Evolutionary conservation across 2,797 vertebrate species (phyloP).

Genomic region (Peromyscus eremicus): DNA sequence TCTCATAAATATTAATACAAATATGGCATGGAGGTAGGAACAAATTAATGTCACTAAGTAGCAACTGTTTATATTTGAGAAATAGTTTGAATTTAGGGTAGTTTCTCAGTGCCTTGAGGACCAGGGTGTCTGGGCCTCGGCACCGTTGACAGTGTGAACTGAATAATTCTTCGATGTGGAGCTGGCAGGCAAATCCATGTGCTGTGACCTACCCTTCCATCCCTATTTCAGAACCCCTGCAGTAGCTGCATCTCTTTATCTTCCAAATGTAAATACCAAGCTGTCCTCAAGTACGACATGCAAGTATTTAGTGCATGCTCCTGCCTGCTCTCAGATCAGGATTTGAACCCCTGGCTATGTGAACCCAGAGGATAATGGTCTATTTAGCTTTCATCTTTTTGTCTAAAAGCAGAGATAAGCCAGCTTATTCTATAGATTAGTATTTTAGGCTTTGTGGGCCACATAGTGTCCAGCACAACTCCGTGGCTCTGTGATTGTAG

Average conservation of each 20-base stretch:
- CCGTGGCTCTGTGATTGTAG: not conserved
- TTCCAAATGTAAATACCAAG: not conserved
- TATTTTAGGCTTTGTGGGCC: not conserved
- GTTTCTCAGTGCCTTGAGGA: not conserved
- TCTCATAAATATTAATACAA: slow-evolving; percentile 77
- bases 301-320: not conserved
- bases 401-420: slow-evolving; percentile 38
- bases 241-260: not conserved
- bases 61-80: not conserved
- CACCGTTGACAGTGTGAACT: not conserved
- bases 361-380: slow-evolving; percentile 8
- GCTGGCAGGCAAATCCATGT: fast-evolving
- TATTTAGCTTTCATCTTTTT: slow-evolving; percentile 3
- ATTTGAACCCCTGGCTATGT: not conserved
- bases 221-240: not conserved
- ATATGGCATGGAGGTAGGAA: slow-evolving; percentile 37
- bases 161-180: not conserved
- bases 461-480: not conserved
- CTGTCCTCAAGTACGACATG: not conserved
- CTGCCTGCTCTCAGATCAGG: not conserved
- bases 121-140: not conserved
- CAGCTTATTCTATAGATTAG: slow-evolving; percentile 44
- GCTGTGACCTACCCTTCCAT: not conserved
- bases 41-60: slow-evolving; percentile 28
- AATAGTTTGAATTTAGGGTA: not conserved